A percentile compares a stretch with the other conserved stretches of the same genome.
These are phyloP conservation scores for Phalacrocorax aristotelis DNA, from an alignment of 2,113 vertebrate genomes.

Conservation along the genomic window DNA sequence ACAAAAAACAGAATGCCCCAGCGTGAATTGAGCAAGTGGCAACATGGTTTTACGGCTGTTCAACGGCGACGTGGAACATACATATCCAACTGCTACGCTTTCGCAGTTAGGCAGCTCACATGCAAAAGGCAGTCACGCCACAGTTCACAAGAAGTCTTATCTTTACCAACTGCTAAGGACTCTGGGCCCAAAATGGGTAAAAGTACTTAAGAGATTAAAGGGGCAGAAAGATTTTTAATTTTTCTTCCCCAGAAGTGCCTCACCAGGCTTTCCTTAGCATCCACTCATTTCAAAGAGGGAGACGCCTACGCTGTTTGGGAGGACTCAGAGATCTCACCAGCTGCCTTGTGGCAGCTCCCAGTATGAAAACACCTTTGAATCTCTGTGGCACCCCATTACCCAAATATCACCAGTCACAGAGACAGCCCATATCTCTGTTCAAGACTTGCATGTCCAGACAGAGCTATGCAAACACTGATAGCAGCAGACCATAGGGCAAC, in stretches of 20 bases:
- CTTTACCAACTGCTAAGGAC: not conserved
- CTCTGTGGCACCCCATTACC: not conserved
- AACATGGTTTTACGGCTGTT: not conserved
- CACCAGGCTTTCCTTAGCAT: not conserved
- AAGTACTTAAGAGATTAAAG: not conserved
- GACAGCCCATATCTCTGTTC: accelerated
- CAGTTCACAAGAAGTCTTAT: not conserved
- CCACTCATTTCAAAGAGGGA: not conserved
- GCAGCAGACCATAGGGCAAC: not conserved
- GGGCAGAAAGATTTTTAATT: not conserved
- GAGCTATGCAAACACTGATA: accelerated
- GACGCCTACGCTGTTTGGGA: accelerated
- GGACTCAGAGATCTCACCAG: not conserved
- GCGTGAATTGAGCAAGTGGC: not conserved
- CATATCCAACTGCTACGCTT: accelerated
- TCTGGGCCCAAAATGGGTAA: not conserved
- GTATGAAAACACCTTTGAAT: not conserved
- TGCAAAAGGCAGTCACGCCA: not conserved
- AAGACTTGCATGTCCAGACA: not conserved
- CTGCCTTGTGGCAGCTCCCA: not conserved
- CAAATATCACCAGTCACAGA: not conserved
- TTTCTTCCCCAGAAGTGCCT: not conserved
- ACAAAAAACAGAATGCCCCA: not conserved
- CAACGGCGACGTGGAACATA: not conserved
- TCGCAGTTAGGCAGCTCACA: not conserved